These are phyloP conservation scores for Forbesichthys papilliferus DNA, from an alignment of 2,113 vertebrate genomes.

Conservation along the genomic window DNA sequence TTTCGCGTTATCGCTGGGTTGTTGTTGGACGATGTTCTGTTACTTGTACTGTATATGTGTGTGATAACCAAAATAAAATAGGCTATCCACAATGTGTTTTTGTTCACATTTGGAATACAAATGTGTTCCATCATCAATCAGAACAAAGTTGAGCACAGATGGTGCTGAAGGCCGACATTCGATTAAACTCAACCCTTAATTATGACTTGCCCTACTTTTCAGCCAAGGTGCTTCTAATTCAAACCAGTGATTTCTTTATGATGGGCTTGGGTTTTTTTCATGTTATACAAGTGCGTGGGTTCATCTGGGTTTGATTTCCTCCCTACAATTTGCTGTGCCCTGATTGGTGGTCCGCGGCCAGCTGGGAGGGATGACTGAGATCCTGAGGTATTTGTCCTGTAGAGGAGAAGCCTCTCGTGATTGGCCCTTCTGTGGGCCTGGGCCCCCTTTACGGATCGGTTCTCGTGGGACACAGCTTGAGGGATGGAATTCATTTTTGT, in stretches of 20 bases:
- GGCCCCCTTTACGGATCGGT: constrained; percentile 53
- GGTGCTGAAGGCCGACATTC: constrained; percentile 18
- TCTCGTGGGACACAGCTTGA: constrained; percentile 69
- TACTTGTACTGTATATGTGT: too few species aligned
- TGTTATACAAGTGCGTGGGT: constrained; percentile 65
- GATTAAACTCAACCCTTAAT: constrained; percentile 14
- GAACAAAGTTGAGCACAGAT: constrained; percentile 37
- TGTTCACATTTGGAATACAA: constrained; percentile 14
- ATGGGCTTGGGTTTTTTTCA: constrained; percentile 64
- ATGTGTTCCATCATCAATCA: constrained; percentile 33
- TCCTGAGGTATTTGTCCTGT: constrained; percentile 71
- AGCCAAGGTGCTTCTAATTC: constrained; percentile 48
- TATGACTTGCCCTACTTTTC: constrained; percentile 51
- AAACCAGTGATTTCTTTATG: constrained; percentile 57
- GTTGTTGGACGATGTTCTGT: too few species aligned
- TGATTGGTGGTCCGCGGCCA: constrained; percentile 62
- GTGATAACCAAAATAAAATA: too few species aligned
- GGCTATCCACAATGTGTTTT: constrained; percentile 12
- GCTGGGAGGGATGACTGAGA: constrained; percentile 70
- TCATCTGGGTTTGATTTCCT: constrained; percentile 80
- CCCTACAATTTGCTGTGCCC: constrained; percentile 41
- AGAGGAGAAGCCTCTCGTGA: constrained; percentile 52
- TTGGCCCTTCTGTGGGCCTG: constrained; percentile 42
- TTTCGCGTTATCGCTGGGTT: too few species aligned
- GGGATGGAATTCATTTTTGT: constrained; percentile 56